Evolutionary conservation across 2,113 vertebrate species (phyloP).

Genomic region (Cygnus atratus): DNA sequence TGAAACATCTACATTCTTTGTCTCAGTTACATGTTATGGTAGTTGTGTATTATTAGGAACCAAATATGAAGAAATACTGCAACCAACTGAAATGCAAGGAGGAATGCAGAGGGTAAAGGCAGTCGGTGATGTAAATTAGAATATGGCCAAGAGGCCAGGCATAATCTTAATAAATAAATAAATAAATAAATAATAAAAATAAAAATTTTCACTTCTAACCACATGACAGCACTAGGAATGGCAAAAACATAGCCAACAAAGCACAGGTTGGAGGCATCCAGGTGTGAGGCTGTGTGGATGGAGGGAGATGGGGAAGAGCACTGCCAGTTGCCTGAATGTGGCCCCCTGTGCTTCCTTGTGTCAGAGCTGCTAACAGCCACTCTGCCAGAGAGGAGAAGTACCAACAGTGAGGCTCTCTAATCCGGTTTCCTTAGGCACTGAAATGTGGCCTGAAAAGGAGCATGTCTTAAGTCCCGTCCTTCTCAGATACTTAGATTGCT

Average conservation of each 20-base stretch:
- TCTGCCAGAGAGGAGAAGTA: neutral
- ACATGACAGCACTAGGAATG: neutral
- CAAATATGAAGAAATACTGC: neutral
- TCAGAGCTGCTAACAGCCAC: neutral
- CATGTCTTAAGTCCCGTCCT: neutral
- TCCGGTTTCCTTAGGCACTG: neutral
- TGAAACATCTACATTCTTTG: neutral
- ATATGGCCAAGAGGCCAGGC: neutral
- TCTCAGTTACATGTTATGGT: neutral
- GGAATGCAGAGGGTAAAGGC: neutral
- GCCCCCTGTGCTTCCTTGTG: neutral
- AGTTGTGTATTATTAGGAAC: neutral
- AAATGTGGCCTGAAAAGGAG: neutral
- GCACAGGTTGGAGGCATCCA: neutral
- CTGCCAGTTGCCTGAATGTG: neutral
- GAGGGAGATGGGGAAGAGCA: neutral
- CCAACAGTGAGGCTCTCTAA: neutral
- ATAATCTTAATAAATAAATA: neutral
- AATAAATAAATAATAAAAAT: too few species aligned
- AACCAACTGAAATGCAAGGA: neutral
- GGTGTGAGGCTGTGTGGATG: neutral
- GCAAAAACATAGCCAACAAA: neutral
- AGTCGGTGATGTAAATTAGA: neutral
- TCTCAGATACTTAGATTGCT: neutral
- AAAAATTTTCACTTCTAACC: constrained; percentile 11